Conservation (phyloP, 2,888 invertebrate genomes). For the Drosophila monieri region DNA sequence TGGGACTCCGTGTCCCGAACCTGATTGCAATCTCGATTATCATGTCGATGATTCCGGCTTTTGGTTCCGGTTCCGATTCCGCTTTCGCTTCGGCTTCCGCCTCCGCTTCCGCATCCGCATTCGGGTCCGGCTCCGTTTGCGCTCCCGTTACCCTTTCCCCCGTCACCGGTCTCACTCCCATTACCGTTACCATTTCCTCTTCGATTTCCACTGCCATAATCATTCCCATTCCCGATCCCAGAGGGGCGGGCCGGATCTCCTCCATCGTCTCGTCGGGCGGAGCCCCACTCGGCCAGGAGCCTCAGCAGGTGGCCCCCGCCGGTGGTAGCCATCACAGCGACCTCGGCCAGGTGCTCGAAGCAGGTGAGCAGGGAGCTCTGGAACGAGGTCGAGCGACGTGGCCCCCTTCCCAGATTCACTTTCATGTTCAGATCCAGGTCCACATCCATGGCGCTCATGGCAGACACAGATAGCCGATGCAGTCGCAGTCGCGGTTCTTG, state of each 20-base stretch:
- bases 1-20: not conserved
- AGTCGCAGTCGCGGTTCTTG: not conserved
- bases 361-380: slow-evolving; percentile 1
- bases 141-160: not conserved
- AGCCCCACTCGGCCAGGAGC: not conserved
- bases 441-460: slow-evolving; percentile 2
- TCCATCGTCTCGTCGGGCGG: not conserved
- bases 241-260: not conserved
- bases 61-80: not conserved
- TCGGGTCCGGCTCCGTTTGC: not conserved
- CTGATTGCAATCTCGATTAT: not conserved
- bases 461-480: not conserved
- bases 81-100: not conserved
- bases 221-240: not conserved
- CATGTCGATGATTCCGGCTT: not conserved
- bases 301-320: not conserved
- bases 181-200: not conserved
- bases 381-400: not conserved
- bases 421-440: slow-evolving; percentile 5
- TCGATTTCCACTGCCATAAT: not conserved
- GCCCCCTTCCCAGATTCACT: not conserved
- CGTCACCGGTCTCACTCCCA: not conserved
- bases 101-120: not conserved
- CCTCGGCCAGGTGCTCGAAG: not conserved
- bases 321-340: not conserved